Evolutionary conservation across 2,888 invertebrate species (phyloP).

Genomic region (Ptychoptera contaminata): DNA sequence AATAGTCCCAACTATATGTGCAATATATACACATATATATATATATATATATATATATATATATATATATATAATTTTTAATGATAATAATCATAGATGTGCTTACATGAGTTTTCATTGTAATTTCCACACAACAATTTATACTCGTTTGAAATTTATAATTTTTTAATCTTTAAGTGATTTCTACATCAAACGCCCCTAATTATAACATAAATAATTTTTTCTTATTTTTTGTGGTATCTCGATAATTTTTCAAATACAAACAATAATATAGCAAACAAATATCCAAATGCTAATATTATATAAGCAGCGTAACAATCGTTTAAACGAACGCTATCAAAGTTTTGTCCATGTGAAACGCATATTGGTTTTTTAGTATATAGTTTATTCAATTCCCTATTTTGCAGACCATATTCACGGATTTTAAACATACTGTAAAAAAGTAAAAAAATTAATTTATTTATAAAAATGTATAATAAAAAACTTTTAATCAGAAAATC

Average conservation of each 20-base stretch:
- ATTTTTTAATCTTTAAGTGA: too few species aligned
- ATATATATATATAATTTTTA: too few species aligned
- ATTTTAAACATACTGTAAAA: conserved; percentile 26
- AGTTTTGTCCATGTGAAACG: conserved; percentile 26
- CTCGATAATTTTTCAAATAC: conserved; percentile 8
- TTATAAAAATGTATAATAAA: too few species aligned
- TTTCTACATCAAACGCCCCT: too few species aligned
- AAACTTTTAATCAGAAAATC: not conserved
- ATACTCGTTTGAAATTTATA: too few species aligned
- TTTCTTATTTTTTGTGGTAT: not conserved
- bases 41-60: too few species aligned
- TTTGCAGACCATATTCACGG: conserved; percentile 33
- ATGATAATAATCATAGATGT: too few species aligned
- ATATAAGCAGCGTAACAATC: conserved; percentile 26
- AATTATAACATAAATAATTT: not conserved
- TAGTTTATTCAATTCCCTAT: conserved; percentile 28
- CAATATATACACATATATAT: too few species aligned
- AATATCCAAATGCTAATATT: conserved; percentile 8
- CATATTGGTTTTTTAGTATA: conserved; percentile 35
- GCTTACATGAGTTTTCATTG: too few species aligned
- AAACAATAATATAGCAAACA: conserved; percentile 5
- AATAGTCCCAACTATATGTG: too few species aligned
- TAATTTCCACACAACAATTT: too few species aligned
- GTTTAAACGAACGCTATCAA: conserved; percentile 32
- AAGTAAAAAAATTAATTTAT: not conserved